Percentiles rank a stretch among this genome's conserved stretches.
Evolutionary conservation across 2,113 vertebrate species (phyloP).

Genomic region (Aepyceros melampus): DNA sequence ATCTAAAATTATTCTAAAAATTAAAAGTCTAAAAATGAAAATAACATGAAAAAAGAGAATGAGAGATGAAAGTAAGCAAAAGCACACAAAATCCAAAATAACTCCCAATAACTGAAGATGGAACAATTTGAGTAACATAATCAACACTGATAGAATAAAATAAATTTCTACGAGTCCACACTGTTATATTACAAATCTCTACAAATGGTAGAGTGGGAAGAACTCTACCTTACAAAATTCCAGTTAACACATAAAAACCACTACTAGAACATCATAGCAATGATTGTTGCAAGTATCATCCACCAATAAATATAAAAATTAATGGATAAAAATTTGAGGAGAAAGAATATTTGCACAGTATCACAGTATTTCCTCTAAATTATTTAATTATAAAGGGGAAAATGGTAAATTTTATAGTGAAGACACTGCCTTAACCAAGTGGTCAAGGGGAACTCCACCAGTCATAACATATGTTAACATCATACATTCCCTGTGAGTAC

Average conservation of each 20-base stretch:
- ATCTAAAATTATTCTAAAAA: conserved; percentile 2
- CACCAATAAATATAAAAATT: neutral
- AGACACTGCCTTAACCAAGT: neutral
- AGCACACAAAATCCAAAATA: neutral
- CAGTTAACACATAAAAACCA: neutral
- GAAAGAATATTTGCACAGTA: neutral
- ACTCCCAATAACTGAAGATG: neutral
- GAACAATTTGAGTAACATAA: neutral
- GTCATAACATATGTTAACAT: neutral
- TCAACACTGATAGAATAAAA: neutral
- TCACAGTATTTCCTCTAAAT: neutral
- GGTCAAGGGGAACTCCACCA: neutral
- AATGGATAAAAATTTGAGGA: neutral
- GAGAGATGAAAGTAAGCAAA: neutral
- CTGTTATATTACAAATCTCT: neutral
- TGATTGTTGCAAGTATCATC: neutral
- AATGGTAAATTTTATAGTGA: neutral
- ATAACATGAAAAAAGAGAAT: neutral
- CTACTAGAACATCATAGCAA: neutral
- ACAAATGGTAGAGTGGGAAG: neutral
- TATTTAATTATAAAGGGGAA: neutral
- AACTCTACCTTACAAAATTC: neutral
- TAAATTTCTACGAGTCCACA: neutral
- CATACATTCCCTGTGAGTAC: neutral
- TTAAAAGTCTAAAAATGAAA: neutral